Evolutionary conservation across 2,888 invertebrate genomes (phyloP).

Genomic region (Drosophila meridiana): DNA sequence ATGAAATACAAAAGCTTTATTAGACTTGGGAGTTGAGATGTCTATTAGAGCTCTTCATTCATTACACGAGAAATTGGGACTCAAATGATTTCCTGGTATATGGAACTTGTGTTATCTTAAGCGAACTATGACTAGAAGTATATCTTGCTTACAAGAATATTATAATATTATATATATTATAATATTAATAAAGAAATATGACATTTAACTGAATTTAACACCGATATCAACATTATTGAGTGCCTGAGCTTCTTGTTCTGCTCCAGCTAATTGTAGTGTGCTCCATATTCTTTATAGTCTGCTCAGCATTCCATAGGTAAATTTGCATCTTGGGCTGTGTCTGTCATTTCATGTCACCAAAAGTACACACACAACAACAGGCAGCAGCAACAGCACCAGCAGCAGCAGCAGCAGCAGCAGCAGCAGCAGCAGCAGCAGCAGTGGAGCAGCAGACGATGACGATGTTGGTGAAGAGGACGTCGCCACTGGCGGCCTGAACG

Average conservation of each 20-base stretch:
- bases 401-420: constrained; percentile 33
- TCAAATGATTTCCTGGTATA: no score
- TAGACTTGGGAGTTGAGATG: no score
- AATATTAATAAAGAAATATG: no score
- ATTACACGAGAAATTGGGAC: no score
- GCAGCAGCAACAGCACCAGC: constrained; percentile 38
- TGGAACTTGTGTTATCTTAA: no score
- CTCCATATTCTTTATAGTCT: constrained; percentile 37
- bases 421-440: constrained; percentile 28
- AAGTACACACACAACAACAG: constrained; percentile 69
- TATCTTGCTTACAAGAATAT: no score
- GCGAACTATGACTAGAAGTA: no score
- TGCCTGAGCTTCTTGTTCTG: not conserved
- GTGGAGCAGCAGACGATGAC: constrained; percentile 41
- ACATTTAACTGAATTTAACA: no score
- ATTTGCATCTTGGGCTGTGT: constrained; percentile 79
- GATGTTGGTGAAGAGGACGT: constrained; percentile 53
- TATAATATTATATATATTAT: no score
- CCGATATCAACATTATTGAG: not conserved
- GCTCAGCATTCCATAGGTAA: constrained; percentile 77
- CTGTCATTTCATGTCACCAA: constrained; percentile 81
- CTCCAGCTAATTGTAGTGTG: constrained; percentile 42
- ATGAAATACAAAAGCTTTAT: no score
- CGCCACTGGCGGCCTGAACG: constrained; percentile 80
- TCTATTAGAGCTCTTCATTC: no score